Conservation (phyloP, 2,888 invertebrate species). For the Hyles lineata region DNA sequence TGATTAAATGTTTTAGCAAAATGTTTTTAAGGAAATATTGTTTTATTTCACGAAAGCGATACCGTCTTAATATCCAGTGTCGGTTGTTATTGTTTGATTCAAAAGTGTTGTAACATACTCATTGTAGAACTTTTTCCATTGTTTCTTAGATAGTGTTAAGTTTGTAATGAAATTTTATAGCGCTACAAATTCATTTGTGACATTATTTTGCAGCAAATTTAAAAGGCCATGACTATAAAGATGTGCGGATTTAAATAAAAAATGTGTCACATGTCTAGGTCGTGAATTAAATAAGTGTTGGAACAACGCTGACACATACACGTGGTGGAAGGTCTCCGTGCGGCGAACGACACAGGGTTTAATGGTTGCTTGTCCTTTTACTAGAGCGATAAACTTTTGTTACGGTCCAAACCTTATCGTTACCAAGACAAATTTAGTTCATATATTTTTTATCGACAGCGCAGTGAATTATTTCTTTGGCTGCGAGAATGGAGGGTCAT, state of each 20-base stretch:
- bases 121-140: too few relatives aligned
- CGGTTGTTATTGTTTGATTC: too few relatives aligned
- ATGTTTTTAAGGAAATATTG: too few relatives aligned
- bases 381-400: constrained; percentile 47
- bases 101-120: too few relatives aligned
- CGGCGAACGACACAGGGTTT: constrained; percentile 29
- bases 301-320: constrained; percentile 24
- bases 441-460: constrained; percentile 66
- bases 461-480: constrained; percentile 59
- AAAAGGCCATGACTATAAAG: not conserved
- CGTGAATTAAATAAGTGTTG: constrained; percentile 29
- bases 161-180: too few relatives aligned
- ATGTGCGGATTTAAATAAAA: constrained; percentile 12
- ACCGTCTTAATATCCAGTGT: too few relatives aligned
- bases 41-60: too few relatives aligned
- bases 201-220: too few relatives aligned
- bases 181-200: too few relatives aligned
- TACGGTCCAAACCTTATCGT: constrained; percentile 53
- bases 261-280: constrained; percentile 21
- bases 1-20: too few relatives aligned
- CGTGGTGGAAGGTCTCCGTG: constrained; percentile 17
- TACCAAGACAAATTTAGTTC: constrained; percentile 63
- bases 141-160: too few relatives aligned
- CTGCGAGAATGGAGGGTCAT: constrained; percentile 55
- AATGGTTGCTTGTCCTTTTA: constrained; percentile 29